Evolutionary conservation across 2,797 vertebrate species (phyloP).

Genomic region (Carcharodon carcharias): DNA sequence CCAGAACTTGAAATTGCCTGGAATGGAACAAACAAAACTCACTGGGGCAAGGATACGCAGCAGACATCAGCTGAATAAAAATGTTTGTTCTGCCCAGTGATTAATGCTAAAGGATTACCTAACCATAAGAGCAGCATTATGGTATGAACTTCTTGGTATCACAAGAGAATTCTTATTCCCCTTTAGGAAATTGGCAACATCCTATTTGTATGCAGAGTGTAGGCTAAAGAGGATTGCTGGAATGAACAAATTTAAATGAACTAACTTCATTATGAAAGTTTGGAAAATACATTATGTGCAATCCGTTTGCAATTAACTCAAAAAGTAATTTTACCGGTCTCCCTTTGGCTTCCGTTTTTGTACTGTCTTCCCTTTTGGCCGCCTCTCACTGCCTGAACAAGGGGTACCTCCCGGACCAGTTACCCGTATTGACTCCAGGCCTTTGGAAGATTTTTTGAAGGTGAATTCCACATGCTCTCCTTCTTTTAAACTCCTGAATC

Average conservation of each 20-base stretch:
- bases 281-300: not conserved
- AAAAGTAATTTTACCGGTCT: slow-evolving; percentile 62
- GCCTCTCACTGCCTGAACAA: slow-evolving; percentile 73
- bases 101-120: not conserved
- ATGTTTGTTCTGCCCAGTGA: not conserved
- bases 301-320: not conserved
- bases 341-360: slow-evolving; percentile 77
- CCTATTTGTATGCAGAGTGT: not conserved
- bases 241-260: not conserved
- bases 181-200: not conserved
- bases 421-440: slow-evolving; percentile 78
- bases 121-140: not conserved
- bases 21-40: not conserved
- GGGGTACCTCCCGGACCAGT: slow-evolving; percentile 72
- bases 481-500: slow-evolving; percentile 81
- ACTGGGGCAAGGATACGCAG: not conserved
- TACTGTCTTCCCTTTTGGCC: slow-evolving; percentile 75
- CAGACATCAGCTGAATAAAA: not conserved
- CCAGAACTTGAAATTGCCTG: not conserved
- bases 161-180: not conserved
- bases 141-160: not conserved
- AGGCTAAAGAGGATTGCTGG: not conserved
- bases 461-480: slow-evolving; percentile 77
- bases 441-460: slow-evolving; percentile 80
- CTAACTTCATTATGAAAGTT: not conserved